Base-by-base conservation (phyloP, 2,888 invertebrate species). In the Amorpha juglandis region DNA sequence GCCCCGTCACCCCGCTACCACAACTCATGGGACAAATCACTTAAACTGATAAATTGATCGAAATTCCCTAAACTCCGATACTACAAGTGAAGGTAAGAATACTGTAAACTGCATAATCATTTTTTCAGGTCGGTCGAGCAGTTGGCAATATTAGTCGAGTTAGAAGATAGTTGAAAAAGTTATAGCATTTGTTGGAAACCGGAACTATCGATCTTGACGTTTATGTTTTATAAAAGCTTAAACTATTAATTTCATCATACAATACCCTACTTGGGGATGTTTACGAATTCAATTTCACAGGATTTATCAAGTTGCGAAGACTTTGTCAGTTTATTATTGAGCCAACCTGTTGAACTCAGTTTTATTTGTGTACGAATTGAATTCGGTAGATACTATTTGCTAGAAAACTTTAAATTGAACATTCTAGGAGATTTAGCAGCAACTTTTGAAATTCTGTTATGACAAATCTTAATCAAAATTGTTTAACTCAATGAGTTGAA, bases 281-380 rank as follows among this genome's bases (percentile, higher is more conserved):
- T 19, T 63, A 27, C 47, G 19, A 9, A 58, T 65, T 58, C 66
- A 66, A 75, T 70, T 69, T 55, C 63, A 64, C 67, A 51, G 68
- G 69, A 70, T 72, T 71, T 69, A 69, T 71, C 52, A 71, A 67
- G 71, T 66, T 62, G 62, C 63, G 65, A 72, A 76, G 80, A 82
- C 74, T 79, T 80, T 76, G 72, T 52, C 65, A 71, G 71, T 78
- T 81, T 75, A 77, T 73, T 74, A 74, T 73, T 75, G 73, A 73
- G 68, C 68, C 78, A 77, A 88, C 87, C 87, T 88, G 87, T 88
- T 87, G 88, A 77, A 73, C 72, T 71, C 55, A 71, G 72, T 78
- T 80, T 75, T 74, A 72, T 74, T 66, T 67, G 64, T 55, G 63
- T 64, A 63, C 65, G 67, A 71, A 74, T 70, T 68, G 69, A 68